Conservation (phyloP, 2,797 vertebrate species). For the Enteromius fasciolatus region DNA sequence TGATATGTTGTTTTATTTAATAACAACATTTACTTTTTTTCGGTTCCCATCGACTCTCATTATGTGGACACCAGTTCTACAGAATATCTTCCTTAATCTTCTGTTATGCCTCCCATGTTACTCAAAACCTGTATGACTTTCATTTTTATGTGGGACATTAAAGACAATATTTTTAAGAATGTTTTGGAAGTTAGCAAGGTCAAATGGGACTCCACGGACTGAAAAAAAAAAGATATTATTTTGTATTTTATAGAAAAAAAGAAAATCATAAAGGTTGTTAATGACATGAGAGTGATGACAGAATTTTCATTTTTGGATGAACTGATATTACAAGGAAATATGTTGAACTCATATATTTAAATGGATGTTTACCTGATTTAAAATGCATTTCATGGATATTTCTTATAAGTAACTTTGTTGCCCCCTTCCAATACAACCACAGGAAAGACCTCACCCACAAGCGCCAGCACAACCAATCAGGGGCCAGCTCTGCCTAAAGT, state of each 20-base stretch:
- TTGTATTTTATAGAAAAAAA: not conserved
- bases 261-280: not conserved
- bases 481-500: conserved; percentile 81
- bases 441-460: conserved; percentile 82
- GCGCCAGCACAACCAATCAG: conserved; percentile 79
- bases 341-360: conserved; percentile 27
- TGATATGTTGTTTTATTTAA: not conserved
- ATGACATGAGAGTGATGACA: not conserved
- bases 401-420: conserved; percentile 81
- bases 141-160: not conserved
- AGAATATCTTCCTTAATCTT: not conserved
- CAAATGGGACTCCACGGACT: not conserved
- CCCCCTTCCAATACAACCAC: conserved; percentile 76
- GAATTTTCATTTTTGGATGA: not conserved
- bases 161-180: not conserved
- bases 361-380: conserved; percentile 38
- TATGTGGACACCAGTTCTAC: not conserved
- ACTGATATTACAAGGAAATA: not conserved
- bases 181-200: not conserved
- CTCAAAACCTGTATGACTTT: not conserved
- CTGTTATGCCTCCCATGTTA: not conserved
- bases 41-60: not conserved
- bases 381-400: conserved; percentile 65
- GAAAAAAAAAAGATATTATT: not conserved
- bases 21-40: not conserved